Percentiles rank a stretch among this genome's conserved stretches.
Evolutionary conservation across 1,140 invertebrate genomes (phyloP).

Genomic region (Phortica variegata): DNA sequence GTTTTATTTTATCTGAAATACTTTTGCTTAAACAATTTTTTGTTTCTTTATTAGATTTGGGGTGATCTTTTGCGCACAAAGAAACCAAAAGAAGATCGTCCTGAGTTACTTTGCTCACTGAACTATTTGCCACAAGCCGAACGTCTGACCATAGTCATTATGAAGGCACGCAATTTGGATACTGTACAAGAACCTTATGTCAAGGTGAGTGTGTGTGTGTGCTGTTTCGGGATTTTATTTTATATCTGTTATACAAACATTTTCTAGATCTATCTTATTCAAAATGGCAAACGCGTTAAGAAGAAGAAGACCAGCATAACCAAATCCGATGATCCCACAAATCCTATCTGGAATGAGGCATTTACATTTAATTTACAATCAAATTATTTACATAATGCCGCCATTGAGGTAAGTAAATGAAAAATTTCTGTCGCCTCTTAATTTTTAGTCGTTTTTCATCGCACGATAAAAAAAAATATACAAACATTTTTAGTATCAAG

Average conservation of each 20-base stretch:
- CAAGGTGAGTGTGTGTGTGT: constrained; percentile 63
- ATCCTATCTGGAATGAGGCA: constrained; percentile 95
- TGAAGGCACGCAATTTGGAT: constrained; percentile 79
- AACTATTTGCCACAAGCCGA: constrained; percentile 86
- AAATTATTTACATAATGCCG: constrained; percentile 66
- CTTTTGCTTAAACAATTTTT: not conserved
- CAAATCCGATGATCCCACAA: constrained; percentile 78
- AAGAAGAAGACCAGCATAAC: constrained; percentile 89
- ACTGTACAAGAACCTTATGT: constrained; percentile 78
- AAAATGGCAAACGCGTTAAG: constrained; percentile 83
- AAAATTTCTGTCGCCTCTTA: too few species aligned
- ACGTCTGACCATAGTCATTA: constrained; percentile 76
- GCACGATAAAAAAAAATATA: too few species aligned
- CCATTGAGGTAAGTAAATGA: constrained; percentile 68
- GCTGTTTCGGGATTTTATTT: not conserved
- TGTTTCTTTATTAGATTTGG: constrained; percentile 59
- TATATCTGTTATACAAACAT: too few species aligned
- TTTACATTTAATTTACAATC: constrained; percentile 85
- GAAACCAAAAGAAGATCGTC: constrained; percentile 75
- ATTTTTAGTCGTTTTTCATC: too few species aligned
- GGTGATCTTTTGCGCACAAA: constrained; percentile 74
- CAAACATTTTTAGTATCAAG: too few species aligned
- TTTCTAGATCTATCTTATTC: constrained; percentile 71
- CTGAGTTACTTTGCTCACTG: constrained; percentile 78
- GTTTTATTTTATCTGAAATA: too few species aligned